Evolutionary conservation across 1,140 invertebrate genomes (phyloP), one percentile per base, ranked within the genome.

Genomic region (Zaprionus ornatus): DNA sequence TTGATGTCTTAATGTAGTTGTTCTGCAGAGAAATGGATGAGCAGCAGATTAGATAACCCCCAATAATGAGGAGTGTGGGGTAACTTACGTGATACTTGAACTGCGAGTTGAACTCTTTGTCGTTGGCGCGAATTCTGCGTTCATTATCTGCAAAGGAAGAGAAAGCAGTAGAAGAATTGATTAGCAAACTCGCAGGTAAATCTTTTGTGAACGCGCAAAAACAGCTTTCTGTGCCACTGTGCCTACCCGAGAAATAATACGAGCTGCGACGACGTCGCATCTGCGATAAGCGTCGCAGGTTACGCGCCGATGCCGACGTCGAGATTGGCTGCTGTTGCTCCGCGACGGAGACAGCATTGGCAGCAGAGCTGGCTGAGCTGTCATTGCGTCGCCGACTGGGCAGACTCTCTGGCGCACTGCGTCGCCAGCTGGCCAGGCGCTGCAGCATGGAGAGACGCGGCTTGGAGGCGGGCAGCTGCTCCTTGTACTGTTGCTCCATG

Each of bases 1-100:
- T 99, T 93, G 97, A 99, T 91, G 97, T 99, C 94, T 99, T 98
- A 93, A 99, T 99, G 94, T 98, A 99, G 94, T 99, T 99, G 94
- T 98, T 99, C 98, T 99, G 95, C 5, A 95, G 95, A 73, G 7
- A 3, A 42, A 9, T 29, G 40, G 7, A 45, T 4, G 6, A 42
- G n/a, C 6, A 17, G 35, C 12, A 5, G 40, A 45, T 45, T 45
- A 45, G 40, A 0, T n/a, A 40, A 15, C 6, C 37, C 4, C 17
- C n/a, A 7, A n/a, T 6, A 1, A 2, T 0, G 40, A n/a, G n/a
- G 3, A n/a, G 15, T 17, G 15, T 0, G n/a, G n/a, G 5, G 40
- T 4, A 87, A 95, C 97, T 98, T 96, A 99, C 98, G 85, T 99
- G 98, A 95, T 99, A 99, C 93, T 97, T 96, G 94, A 99, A 99